Evolutionary conservation across 2,797 vertebrate species (phyloP).

Genomic region (Coendou prehensilis): DNA sequence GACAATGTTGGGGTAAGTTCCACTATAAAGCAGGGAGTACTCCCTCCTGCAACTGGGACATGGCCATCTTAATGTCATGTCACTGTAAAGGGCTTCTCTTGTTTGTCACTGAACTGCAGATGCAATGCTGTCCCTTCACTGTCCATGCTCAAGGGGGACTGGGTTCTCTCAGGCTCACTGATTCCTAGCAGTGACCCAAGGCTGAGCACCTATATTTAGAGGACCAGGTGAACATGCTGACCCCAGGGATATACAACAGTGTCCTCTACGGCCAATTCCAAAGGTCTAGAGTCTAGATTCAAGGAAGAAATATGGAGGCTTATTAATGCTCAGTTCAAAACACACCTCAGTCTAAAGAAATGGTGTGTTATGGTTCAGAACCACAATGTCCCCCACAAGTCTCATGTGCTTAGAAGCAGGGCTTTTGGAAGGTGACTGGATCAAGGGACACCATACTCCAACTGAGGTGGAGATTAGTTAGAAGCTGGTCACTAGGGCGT

Average conservation of each 20-base stretch:
- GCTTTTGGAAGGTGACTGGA: neutral
- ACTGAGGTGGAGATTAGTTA: neutral
- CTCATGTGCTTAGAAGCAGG: neutral
- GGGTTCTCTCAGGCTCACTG: neutral
- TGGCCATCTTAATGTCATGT: too few relatives aligned
- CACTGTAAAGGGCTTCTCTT: neutral
- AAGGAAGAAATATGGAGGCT: neutral
- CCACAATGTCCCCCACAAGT: neutral
- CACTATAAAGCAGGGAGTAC: rapidly evolving
- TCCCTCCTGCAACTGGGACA: too few relatives aligned
- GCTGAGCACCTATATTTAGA: neutral
- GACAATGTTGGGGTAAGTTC: neutral
- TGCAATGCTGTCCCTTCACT: neutral
- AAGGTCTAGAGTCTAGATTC: neutral
- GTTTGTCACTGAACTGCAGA: too few relatives aligned
- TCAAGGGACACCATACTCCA: neutral
- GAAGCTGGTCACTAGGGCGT: neutral
- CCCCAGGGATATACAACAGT: too few relatives aligned
- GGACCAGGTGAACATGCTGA: neutral
- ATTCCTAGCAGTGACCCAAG: neutral
- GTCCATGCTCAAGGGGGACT: neutral
- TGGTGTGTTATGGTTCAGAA: neutral
- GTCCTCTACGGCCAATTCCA: too few relatives aligned
- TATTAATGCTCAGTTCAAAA: neutral
- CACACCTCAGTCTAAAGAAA: neutral